These are phyloP conservation scores for Leptodactylus fuscus DNA, from an alignment of 2,113 vertebrate genomes.

Conservation along the genomic window DNA sequence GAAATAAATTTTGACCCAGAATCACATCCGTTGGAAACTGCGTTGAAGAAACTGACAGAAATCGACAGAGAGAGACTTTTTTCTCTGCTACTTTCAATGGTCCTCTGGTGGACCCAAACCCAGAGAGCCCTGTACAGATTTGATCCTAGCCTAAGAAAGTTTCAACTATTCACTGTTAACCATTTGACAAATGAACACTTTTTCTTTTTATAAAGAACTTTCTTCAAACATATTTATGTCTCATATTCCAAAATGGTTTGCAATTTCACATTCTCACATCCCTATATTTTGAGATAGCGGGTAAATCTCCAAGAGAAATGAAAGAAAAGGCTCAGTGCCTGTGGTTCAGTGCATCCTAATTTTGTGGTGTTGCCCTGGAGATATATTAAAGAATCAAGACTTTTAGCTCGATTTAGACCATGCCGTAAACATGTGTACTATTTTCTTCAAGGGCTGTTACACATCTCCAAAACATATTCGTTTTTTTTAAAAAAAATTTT, in stretches of 20 bases:
- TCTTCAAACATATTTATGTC: no score
- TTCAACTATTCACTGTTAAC: no score
- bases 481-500: not conserved
- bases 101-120: no score
- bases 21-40: no score
- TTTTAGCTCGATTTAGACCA: slow-evolving; percentile 28
- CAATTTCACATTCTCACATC: not conserved
- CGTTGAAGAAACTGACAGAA: no score
- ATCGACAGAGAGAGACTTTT: no score
- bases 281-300: not conserved
- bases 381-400: slow-evolving; percentile 10
- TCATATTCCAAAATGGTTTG: not conserved
- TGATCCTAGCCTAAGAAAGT: no score
- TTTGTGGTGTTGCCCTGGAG: slow-evolving; percentile 24
- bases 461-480: not conserved
- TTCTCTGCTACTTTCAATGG: no score
- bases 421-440: not conserved
- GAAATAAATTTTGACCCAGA: no score
- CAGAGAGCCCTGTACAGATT: no score
- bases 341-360: slow-evolving; percentile 11
- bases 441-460: slow-evolving; percentile 9
- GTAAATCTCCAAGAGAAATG: not conserved
- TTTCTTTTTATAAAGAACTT: no score
- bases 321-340: slow-evolving; percentile 1
- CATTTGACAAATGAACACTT: no score